These are phyloP conservation scores for Tholera decimalis DNA, from an alignment of 2,888 invertebrate species.

Conservation along the genomic window DNA sequence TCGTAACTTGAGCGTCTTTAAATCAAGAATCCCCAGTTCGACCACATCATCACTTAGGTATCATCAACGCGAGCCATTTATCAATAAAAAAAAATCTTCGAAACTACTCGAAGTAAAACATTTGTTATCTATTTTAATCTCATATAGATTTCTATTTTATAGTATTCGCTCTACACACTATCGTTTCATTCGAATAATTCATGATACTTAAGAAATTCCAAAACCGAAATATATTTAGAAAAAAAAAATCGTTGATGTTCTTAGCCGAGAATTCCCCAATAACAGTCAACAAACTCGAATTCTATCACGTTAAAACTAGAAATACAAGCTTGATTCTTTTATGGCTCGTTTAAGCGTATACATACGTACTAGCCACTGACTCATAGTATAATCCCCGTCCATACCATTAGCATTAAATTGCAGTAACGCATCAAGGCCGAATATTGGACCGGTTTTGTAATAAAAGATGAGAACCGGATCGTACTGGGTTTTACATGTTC, in stretches of 20 bases:
- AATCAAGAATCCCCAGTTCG: too few relatives aligned
- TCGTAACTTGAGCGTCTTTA: too few relatives aligned
- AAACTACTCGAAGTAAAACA: too few relatives aligned
- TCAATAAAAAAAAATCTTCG: too few relatives aligned
- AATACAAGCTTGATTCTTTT: constrained; percentile 2
- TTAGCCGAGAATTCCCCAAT: background rate
- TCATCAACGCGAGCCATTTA: too few relatives aligned
- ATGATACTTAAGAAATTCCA: background rate
- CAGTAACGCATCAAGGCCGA: constrained; percentile 54
- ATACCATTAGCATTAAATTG: constrained; percentile 53
- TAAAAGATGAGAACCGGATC: constrained; percentile 41
- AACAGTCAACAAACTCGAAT: constrained; percentile 17
- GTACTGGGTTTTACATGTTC: constrained; percentile 19
- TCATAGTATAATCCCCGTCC: constrained; percentile 37
- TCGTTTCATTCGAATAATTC: background rate
- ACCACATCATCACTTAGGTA: too few relatives aligned
- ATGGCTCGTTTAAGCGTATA: constrained; percentile 1
- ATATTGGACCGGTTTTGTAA: constrained; percentile 55
- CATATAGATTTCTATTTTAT: too few relatives aligned
- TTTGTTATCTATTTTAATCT: too few relatives aligned
- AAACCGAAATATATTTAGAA: background rate
- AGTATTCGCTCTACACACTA: too few relatives aligned
- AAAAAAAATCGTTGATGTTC: background rate
- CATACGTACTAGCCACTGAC: constrained; percentile 17
- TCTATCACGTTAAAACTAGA: constrained; percentile 23